These are phyloP conservation scores for Drosophila sechellia DNA, from an alignment of 1,140 invertebrate species.

Conservation along the genomic window DNA sequence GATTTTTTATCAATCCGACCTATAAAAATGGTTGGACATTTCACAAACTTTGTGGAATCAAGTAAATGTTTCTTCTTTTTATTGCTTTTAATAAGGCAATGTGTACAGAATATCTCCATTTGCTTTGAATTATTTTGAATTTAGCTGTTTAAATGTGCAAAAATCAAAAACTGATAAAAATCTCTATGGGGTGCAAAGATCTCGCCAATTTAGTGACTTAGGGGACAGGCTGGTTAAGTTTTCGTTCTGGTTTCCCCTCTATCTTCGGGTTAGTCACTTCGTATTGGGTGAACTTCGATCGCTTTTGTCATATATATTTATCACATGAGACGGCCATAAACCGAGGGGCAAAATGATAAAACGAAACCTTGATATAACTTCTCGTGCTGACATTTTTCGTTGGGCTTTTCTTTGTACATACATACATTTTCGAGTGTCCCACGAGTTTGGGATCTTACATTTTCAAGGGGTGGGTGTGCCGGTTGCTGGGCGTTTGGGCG, in stretches of 20 bases:
- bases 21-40: constrained; percentile 8
- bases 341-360: constrained; percentile 44
- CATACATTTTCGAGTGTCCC: constrained; percentile 10
- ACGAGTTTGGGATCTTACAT: constrained; percentile 30
- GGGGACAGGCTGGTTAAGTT: constrained; percentile 3
- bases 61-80: neutral
- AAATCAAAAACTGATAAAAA: neutral
- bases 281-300: constrained; percentile 44
- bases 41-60: neutral
- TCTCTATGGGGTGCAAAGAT: constrained; percentile 19
- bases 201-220: constrained; percentile 9
- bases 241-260: constrained; percentile 11
- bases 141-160: neutral
- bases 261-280: constrained; percentile 32
- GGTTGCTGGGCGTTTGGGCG: constrained; percentile 21
- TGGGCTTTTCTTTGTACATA: constrained; percentile 21
- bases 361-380: constrained; percentile 32
- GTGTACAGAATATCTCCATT: too few relatives aligned
- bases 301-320: constrained; percentile 51
- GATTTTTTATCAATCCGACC: constrained; percentile 2
- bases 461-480: constrained; percentile 12
- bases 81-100: neutral
- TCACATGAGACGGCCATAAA: constrained; percentile 52
- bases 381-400: constrained; percentile 6
- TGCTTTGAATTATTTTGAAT: neutral